Base-by-base conservation (phyloP, 2,888 invertebrate species). In the Mythimna lalbum region DNA sequence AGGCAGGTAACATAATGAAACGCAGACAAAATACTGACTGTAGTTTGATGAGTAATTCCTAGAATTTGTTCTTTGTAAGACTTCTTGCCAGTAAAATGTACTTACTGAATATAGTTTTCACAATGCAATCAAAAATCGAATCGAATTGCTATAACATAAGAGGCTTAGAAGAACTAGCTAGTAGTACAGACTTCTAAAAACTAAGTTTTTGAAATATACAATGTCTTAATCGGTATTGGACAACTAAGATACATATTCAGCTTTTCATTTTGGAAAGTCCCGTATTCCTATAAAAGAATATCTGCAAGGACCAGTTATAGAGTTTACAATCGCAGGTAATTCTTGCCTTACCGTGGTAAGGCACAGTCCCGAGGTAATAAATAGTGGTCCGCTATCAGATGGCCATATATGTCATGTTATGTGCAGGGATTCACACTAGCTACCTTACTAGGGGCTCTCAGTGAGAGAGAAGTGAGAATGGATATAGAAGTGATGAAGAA, bases 361-460 rank as follows among this genome's bases (percentile, higher is more conserved):
- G 62, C 79, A 70, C 79, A 57, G 64, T 56, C 56, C 50, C 21
- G 43, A 19, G 52, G 62, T 43, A 80, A 70, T 75, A 73, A 74
- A 77, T 68, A 69, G 72, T 69, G 64, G 71, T 17, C 63, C 68
- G 69, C 73, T 73, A 80, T 71, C 83, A 69, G 79, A 81, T 81
- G 61, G 47, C 81, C 81, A 63, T 79, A 81, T 81, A 83, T 76
- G 81, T 77, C 72, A 76, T 69, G 81, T 81, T 70, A 67, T 76
- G 78, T 64, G 75, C 61, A 64, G 61, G 68, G 74, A 79, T 83
- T 80, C 81, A 81, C 80, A 80, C 78, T 69, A 71, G 50, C 43
- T 39, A 49, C 74, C 23, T 33, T 77, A 80, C 81, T 27, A 67
- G 1, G 2, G 19, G 60, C 57, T 31, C n/a, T 10, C 31, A 56